Conservation (phyloP, 2,888 invertebrate species). For the Eupeodes luniger region DNA sequence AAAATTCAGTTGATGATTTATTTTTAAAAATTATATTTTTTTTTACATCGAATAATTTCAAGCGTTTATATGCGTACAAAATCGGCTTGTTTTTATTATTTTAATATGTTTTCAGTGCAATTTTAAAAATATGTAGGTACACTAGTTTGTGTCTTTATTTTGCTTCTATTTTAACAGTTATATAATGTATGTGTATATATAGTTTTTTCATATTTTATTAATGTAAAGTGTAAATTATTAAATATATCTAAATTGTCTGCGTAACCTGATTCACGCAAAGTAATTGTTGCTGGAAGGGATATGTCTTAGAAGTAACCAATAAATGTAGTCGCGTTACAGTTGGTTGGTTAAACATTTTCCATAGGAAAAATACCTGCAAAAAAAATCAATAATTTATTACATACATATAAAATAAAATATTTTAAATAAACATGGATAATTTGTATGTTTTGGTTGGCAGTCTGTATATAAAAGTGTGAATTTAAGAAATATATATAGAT, state of each 20-base stretch:
- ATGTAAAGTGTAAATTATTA: slow-evolving; percentile 1
- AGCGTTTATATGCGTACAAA: too few species aligned
- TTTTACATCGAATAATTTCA: too few species aligned
- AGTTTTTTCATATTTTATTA: neutral
- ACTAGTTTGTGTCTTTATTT: slow-evolving; percentile 57
- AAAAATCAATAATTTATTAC: slow-evolving; percentile 2
- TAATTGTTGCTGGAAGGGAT: slow-evolving; percentile 11
- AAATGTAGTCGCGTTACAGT: slow-evolving; percentile 29
- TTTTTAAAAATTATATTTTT: too few species aligned
- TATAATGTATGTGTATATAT: neutral
- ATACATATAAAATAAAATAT: too few species aligned
- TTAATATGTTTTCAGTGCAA: neutral
- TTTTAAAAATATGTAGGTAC: slow-evolving; percentile 10
- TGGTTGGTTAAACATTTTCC: slow-evolving; percentile 54
- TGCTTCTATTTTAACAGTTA: slow-evolving; percentile 18
- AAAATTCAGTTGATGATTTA: too few species aligned
- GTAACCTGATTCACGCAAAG: neutral
- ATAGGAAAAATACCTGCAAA: slow-evolving; percentile 73
- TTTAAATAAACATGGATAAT: too few species aligned
- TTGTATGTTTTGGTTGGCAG: too few species aligned
- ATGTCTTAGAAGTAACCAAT: neutral
- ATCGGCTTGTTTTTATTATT: neutral
- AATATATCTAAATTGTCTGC: neutral
- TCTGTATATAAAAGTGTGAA: too few species aligned
- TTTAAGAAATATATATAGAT: too few species aligned